phyloP scores from a whole-genome alignment of 2,888 invertebrate species.

The Venusia cambrica region DNA sequence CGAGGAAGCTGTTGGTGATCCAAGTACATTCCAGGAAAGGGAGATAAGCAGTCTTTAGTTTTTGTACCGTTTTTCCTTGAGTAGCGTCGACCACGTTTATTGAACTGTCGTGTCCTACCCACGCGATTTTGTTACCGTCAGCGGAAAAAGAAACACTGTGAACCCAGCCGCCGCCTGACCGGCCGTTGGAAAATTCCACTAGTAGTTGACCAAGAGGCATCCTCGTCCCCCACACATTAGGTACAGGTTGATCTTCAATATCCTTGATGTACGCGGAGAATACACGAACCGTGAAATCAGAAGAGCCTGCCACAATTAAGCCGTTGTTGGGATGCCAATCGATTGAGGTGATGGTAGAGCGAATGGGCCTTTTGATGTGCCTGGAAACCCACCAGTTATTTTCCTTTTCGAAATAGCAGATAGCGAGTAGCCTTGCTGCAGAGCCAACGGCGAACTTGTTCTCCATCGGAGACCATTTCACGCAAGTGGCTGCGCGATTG shows the following conservation, averaged over 20 bases:
- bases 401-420: conserved; percentile 98
- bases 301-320: conserved; percentile 95
- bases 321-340: conserved; percentile 99
- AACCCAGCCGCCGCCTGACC: conserved; percentile 96
- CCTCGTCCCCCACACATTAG: conserved; percentile 94
- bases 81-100: conserved; percentile 95
- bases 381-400: conserved; percentile 99
- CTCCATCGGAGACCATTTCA: conserved; percentile 99
- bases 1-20: conserved; percentile 91
- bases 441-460: conserved; percentile 99
- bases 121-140: conserved; percentile 96
- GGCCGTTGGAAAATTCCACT: conserved; percentile 94
- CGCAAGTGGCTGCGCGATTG: conserved; percentile 98
- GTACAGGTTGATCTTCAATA: conserved; percentile 94
- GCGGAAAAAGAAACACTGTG: conserved; percentile 97
- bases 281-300: conserved; percentile 97
- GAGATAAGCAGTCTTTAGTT: conserved; percentile 92
- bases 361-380: conserved; percentile 98
- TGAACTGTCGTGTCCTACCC: conserved; percentile 98
- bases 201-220: conserved; percentile 93
- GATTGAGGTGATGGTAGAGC: conserved; percentile 96
- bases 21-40: conserved; percentile 96
- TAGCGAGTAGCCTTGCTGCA: conserved; percentile 96
- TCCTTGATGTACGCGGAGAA: conserved; percentile 99
- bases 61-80: conserved; percentile 84